Evolutionary conservation across 1,140 invertebrate species (phyloP).

Genomic region (Leptopilina clavipes): DNA sequence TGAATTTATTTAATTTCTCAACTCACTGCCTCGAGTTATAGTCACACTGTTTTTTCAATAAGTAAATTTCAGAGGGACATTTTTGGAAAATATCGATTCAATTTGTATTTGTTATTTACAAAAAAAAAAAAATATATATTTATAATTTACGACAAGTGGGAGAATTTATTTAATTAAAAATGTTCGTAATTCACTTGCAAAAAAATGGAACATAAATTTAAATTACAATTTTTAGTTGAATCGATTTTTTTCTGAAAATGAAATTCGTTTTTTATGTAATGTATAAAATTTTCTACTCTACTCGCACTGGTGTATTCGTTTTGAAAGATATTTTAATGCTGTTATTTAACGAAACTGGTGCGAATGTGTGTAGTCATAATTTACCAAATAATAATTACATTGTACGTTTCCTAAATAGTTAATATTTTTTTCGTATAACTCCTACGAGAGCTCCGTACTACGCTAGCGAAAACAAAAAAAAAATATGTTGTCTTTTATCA

Average conservation of each 20-base stretch:
- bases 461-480: conserved; percentile 36
- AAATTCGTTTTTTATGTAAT: neutral
- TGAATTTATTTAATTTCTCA: no score
- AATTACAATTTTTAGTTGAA: neutral
- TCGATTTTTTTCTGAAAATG: neutral
- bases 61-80: no score
- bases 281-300: neutral
- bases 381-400: conserved; percentile 50
- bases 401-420: conserved; percentile 42
- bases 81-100: no score
- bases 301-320: conserved; percentile 43
- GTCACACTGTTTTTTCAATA: no score
- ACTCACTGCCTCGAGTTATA: no score
- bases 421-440: conserved; percentile 40
- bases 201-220: neutral
- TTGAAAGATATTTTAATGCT: conserved; percentile 42
- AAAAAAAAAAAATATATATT: no score
- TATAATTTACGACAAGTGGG: no score
- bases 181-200: no score
- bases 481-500: conserved; percentile 37
- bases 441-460: conserved; percentile 42
- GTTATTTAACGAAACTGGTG: conserved; percentile 35
- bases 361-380: conserved; percentile 40
- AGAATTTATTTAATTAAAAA: no score
- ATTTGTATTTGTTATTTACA: no score